These are phyloP conservation scores for Stichodactyla mertensii DNA, from an alignment of 64 coral and sea anemone genomes.

Conservation along the genomic window DNA sequence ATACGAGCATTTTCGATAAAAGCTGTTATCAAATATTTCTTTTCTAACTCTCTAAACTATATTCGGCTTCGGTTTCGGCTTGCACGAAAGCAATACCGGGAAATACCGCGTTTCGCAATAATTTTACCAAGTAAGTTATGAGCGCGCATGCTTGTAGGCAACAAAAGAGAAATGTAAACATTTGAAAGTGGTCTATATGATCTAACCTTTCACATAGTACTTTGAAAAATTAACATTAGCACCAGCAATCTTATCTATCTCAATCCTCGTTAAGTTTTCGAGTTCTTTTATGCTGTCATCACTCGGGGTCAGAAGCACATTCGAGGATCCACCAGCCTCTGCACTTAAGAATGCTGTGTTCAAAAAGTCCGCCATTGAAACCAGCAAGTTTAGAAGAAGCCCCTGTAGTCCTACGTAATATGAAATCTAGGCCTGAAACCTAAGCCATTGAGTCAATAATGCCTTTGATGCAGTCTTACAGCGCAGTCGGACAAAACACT, in stretches of 20 bases:
- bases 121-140: too few species aligned
- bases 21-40: too few species aligned
- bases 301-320: neutral
- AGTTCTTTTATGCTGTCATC: neutral
- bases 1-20: too few species aligned
- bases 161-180: too few species aligned
- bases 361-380: conserved; percentile 8
- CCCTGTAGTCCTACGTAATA: neutral
- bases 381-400: neutral
- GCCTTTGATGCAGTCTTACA: neutral
- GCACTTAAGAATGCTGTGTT: neutral
- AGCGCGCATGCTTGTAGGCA: too few species aligned
- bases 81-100: too few species aligned
- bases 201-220: neutral
- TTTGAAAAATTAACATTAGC: neutral
- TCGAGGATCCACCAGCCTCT: neutral
- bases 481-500: neutral
- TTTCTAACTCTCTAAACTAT: too few species aligned
- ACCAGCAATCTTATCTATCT: neutral
- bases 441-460: neutral
- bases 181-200: neutral
- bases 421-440: neutral
- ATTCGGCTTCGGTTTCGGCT: too few species aligned
- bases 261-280: neutral
- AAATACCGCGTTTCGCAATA: too few species aligned